Evolutionary conservation across 2,113 vertebrate species (phyloP), one percentile per base, ranked within the genome.

Genomic region (Passer montanus): DNA sequence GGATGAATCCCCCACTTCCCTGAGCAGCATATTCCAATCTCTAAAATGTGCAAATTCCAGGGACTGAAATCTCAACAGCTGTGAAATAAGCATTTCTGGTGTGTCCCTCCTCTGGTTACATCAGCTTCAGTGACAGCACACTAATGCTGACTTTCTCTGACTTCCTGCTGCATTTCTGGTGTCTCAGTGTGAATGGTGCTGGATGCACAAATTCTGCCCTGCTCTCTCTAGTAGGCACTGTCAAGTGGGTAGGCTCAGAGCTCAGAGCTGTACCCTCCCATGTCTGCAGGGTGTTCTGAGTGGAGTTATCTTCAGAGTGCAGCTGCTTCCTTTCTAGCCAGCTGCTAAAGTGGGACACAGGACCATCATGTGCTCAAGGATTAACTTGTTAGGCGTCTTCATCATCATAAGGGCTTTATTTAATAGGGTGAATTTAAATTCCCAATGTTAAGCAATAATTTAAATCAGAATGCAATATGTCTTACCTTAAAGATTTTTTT

Each of bases 251-350:
- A 37, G 69, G 19, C 75, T 67, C 55, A n/a, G 35, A 52, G 19
- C 75, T 67, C 55, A 37, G 35, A 52, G 24, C 24, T 63, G 15
- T 11, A 7, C 13, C 16, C 6, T 85, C 7, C 24, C 0, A 0
- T 1, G 1, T 17, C 44, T 53, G 5, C 7, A 44, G 12, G 28
- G 16, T 2, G 0, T 28, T 81, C 24, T 24, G 46, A 70, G n/a
- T 0, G 1, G 11, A 63, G 17, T 1, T 50, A 8, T 24, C 35
- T 76, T 87, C 68, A 26, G 27, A 80, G 16, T 49, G 33, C 39
- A 59, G 11, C 7, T 31, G 8, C 11, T 89, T 93, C 39, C 8
- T 37, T 68, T 64, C 35, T 35, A 47, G 13, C 8, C 28, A 80
- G 5, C 24, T 58, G 50, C 47, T 44, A 13, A 72, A 67, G 9